These are phyloP conservation scores for Adrianichthys oophorus DNA, from an alignment of 2,797 vertebrate species.

Conservation along the genomic window DNA sequence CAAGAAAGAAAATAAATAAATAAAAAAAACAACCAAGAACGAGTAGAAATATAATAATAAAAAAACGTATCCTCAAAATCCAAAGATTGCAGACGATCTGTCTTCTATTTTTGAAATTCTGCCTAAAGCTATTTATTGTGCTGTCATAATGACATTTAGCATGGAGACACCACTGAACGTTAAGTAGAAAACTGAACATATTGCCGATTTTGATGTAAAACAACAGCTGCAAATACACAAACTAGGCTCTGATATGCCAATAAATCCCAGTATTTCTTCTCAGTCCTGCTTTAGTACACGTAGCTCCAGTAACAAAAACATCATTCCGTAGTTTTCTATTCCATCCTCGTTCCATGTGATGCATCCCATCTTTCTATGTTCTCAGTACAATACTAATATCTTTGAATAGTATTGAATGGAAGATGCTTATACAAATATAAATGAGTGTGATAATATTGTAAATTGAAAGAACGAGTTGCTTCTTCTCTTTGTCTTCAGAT, in stretches of 20 bases:
- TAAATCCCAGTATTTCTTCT: neutral
- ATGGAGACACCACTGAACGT: slow-evolving; percentile 13
- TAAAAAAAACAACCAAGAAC: neutral
- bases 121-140: neutral
- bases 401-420: too few species aligned
- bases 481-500: too few species aligned
- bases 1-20: neutral
- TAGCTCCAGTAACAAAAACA: neutral
- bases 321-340: too few species aligned
- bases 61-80: slow-evolving; percentile 1
- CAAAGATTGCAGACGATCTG: neutral
- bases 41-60: neutral
- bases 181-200: slow-evolving; percentile 17
- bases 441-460: too few species aligned
- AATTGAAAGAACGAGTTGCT: too few species aligned
- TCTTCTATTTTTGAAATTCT: slow-evolving; percentile 19
- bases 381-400: too few species aligned
- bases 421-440: too few species aligned
- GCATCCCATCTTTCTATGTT: too few species aligned
- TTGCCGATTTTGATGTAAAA: slow-evolving; percentile 8
- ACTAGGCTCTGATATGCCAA: neutral
- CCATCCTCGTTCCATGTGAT: too few species aligned
- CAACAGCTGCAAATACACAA: slow-evolving; percentile 2
- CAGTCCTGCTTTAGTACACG: neutral
- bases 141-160: slow-evolving; percentile 8